phyloP scores from a whole-genome alignment of 1,140 invertebrate species.

The Musca vetustissima region DNA sequence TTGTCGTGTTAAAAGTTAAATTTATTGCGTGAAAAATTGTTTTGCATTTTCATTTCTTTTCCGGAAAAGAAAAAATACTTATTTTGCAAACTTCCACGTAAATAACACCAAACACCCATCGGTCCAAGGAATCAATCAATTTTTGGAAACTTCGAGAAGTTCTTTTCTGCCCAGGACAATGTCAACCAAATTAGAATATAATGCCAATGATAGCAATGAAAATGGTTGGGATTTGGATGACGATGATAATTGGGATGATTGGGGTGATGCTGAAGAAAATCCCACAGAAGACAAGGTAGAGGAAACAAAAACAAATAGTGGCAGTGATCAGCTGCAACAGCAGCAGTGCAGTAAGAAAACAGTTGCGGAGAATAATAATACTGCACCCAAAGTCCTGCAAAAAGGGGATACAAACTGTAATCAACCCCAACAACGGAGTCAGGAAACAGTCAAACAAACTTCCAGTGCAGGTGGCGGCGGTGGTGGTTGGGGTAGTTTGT shows the following conservation, averaged over 20 bases:
- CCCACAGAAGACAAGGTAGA: no score
- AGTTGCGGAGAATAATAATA: constrained; percentile 9
- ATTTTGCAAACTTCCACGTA: no score
- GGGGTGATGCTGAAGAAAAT: constrained; percentile 56
- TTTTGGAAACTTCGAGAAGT: background rate
- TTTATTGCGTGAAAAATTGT: no score
- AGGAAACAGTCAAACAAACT: constrained; percentile 53
- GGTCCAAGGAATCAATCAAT: no score
- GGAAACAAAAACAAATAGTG: constrained; percentile 20
- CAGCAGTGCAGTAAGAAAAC: no score
- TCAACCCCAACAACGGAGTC: constrained; percentile 50
- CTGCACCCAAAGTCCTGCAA: constrained; percentile 41
- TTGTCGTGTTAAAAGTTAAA: no score
- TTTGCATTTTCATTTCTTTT: no score
- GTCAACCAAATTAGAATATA: constrained; percentile 14
- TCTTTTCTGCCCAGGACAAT: no score
- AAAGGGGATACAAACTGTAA: background rate
- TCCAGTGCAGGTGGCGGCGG: background rate
- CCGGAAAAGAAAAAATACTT: no score
- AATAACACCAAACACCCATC: no score
- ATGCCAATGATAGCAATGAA: constrained; percentile 44
- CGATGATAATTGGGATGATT: constrained; percentile 62
- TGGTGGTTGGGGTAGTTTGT: constrained; percentile 43
- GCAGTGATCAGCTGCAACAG: no score
- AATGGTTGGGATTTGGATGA: constrained; percentile 60